phyloP scores from a whole-genome alignment of 1,140 invertebrate species.

The Chionoecetes opilio region DNA sequence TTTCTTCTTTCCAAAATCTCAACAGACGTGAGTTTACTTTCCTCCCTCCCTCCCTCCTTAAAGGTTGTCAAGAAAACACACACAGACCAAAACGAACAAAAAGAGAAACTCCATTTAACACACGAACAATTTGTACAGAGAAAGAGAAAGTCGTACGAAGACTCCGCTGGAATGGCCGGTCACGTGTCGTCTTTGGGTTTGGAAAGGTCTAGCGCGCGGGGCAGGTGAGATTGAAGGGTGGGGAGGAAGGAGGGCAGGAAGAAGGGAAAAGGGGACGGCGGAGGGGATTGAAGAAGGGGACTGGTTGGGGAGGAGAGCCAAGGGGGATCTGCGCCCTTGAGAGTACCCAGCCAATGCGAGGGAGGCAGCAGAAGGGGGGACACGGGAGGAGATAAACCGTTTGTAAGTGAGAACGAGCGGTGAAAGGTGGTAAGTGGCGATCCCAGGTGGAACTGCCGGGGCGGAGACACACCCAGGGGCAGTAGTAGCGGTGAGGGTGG shows the following conservation, averaged over 20 bases:
- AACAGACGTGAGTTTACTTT: too few relatives aligned
- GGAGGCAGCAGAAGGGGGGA: slow-evolving; percentile 56
- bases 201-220: slow-evolving; percentile 65
- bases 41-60: too few relatives aligned
- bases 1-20: too few relatives aligned
- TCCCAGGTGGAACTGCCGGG: slow-evolving; percentile 34
- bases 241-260: slow-evolving; percentile 52
- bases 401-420: slow-evolving; percentile 19
- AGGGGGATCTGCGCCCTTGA: slow-evolving; percentile 23
- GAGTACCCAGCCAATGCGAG: slow-evolving; percentile 41
- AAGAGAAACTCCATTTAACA: not conserved
- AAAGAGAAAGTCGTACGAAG: not conserved
- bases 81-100: not conserved
- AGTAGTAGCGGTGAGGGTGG: not conserved
- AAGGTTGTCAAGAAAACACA: not conserved
- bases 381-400: slow-evolving; percentile 37
- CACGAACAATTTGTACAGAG: not conserved
- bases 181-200: slow-evolving; percentile 62
- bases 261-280: not conserved
- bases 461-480: not conserved
- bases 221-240: slow-evolving; percentile 13
- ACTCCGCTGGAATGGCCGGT: not conserved
- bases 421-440: not conserved
- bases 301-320: not conserved
- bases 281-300: not conserved